phyloP scores from a whole-genome alignment of 2,113 vertebrate species.

The Pogona vitticeps region DNA sequence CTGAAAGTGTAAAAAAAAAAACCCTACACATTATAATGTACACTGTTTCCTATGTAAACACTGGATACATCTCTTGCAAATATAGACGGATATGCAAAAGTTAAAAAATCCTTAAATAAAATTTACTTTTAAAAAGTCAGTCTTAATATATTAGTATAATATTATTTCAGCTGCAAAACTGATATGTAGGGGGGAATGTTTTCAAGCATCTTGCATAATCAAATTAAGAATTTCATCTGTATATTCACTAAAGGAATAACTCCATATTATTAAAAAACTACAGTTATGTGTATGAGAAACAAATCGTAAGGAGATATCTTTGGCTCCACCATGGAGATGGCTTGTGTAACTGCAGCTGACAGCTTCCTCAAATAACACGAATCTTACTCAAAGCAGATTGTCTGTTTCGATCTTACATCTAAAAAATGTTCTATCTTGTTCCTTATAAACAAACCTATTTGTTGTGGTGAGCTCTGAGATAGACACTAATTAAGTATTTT shows the following conservation, averaged over 20 bases:
- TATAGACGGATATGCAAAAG: slow-evolving; percentile 6
- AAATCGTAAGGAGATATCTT: slow-evolving; percentile 74
- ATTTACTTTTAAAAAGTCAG: slow-evolving; percentile 22
- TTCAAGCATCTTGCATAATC: slow-evolving; percentile 36
- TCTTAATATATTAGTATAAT: slow-evolving; percentile 43
- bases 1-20: slow-evolving; percentile 25
- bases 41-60: slow-evolving; percentile 21
- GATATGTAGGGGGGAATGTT: slow-evolving; percentile 28
- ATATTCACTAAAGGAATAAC: slow-evolving; percentile 27
- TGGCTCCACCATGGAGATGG: slow-evolving; percentile 82
- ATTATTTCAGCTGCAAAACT: slow-evolving; percentile 24
- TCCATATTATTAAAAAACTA: neutral
- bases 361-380: slow-evolving; percentile 12
- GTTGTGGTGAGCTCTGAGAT: neutral
- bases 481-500: neutral
- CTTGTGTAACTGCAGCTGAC: slow-evolving; percentile 77
- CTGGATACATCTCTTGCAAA: slow-evolving; percentile 26
- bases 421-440: neutral
- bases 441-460: neutral
- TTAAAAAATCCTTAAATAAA: slow-evolving; percentile 17
- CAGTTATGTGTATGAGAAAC: slow-evolving; percentile 36
- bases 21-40: neutral
- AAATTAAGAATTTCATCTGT: slow-evolving; percentile 41
- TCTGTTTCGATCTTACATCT: neutral
- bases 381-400: neutral